phyloP scores from a whole-genome alignment of 2,113 vertebrate species.

The Mustelus asterias region DNA sequence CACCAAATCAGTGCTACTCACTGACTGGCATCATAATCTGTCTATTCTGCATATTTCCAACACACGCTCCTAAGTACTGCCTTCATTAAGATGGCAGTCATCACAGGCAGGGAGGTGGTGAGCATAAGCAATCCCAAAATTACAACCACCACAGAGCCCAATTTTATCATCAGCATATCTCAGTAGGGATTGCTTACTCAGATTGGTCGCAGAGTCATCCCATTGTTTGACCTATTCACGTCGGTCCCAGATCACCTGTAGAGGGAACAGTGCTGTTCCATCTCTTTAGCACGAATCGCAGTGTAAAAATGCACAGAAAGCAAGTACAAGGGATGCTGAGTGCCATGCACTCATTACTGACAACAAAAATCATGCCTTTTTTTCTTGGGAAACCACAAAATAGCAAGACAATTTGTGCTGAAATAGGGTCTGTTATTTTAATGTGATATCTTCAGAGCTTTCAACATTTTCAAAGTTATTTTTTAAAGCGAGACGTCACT shows the following conservation, averaged over 20 bases:
- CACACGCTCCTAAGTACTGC: neutral
- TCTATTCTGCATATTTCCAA: neutral
- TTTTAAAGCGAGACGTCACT: neutral
- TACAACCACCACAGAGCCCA: no score
- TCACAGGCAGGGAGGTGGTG: no score
- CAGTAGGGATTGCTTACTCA: no score
- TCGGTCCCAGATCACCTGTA: neutral
- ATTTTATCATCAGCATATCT: no score
- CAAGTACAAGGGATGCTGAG: neutral
- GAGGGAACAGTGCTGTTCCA: neutral
- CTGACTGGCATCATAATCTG: neutral
- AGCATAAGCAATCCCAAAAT: no score
- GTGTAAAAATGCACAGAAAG: neutral
- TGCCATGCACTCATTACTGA: neutral
- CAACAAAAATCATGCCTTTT: neutral
- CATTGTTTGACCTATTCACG: neutral
- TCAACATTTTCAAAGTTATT: neutral
- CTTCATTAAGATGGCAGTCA: neutral
- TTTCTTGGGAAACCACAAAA: neutral
- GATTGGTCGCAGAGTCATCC: neutral
- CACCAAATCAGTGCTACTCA: neutral
- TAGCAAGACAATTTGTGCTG: neutral
- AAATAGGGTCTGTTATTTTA: neutral
- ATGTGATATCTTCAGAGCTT: neutral
- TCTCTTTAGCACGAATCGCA: neutral